phyloP scores from a whole-genome alignment of 2,888 invertebrate species.

The Drosophila setosimentum region DNA sequence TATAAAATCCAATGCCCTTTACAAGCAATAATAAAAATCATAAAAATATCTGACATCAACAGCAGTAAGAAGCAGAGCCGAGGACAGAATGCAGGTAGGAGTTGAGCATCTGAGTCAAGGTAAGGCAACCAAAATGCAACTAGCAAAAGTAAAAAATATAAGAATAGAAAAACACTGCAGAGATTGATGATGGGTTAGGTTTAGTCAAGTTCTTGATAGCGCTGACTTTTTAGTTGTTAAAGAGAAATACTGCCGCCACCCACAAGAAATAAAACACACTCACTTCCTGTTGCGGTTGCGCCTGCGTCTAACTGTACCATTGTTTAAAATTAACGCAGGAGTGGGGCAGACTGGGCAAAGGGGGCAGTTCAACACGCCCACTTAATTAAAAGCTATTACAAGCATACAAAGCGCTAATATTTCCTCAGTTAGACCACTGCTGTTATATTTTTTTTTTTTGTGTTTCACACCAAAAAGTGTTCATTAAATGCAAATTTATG shows the following conservation, averaged over 20 bases:
- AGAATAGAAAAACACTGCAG: background rate
- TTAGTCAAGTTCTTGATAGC: conserved; percentile 8
- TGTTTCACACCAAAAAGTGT: conserved; percentile 53
- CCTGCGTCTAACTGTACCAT: conserved; percentile 49
- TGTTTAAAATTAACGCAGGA: conserved; percentile 16
- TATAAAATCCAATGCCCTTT: conserved; percentile 24
- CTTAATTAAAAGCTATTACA: conserved; percentile 76
- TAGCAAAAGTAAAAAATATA: background rate
- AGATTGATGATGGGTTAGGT: conserved; percentile 6
- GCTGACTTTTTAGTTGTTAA: background rate
- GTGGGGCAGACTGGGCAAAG: background rate
- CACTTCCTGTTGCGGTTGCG: conserved; percentile 45
- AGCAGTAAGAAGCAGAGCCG: too few relatives aligned
- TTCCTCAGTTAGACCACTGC: conserved; percentile 23
- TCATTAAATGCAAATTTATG: conserved; percentile 80
- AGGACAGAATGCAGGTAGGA: background rate
- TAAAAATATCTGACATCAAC: conserved; percentile 16
- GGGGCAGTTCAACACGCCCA: conserved; percentile 47
- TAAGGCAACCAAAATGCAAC: conserved; percentile 1
- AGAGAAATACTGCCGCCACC: conserved; percentile 30
- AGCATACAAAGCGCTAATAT: conserved; percentile 67
- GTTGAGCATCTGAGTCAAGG: background rate
- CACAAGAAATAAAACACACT: conserved; percentile 20
- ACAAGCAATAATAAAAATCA: conserved; percentile 50
- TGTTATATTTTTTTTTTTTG: conserved; percentile 26